Evolutionary conservation across 1,140 invertebrate genomes (phyloP).

Genomic region (Holotrichia oblita): DNA sequence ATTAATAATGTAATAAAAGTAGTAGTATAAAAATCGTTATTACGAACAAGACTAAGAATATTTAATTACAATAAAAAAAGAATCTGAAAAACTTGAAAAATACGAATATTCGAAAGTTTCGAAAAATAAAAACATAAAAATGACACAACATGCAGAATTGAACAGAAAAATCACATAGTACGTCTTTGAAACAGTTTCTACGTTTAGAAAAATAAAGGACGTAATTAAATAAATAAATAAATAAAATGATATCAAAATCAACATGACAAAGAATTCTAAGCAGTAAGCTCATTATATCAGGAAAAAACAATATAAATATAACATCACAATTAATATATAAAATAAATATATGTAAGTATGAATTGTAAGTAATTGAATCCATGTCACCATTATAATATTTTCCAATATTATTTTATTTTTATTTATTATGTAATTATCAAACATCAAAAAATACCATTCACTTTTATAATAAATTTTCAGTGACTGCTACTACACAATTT

Average conservation of each 20-base stretch:
- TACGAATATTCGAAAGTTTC: not conserved
- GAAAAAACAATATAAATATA: slow-evolving; percentile 53
- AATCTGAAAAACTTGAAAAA: slow-evolving; percentile 6
- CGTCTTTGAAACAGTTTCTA: slow-evolving; percentile 36
- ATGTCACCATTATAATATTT: slow-evolving; percentile 18
- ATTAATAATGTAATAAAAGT: not conserved
- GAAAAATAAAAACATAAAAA: slow-evolving; percentile 17
- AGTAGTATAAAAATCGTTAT: slow-evolving; percentile 10
- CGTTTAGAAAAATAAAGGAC: slow-evolving; percentile 41
- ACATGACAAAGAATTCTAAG: slow-evolving; percentile 49
- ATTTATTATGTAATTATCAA: no score
- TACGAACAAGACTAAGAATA: not conserved
- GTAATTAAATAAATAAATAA: slow-evolving; percentile 8
- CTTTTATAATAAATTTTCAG: no score
- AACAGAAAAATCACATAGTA: slow-evolving; percentile 4
- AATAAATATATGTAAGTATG: slow-evolving; percentile 42
- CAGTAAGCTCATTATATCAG: slow-evolving; percentile 52
- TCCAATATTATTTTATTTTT: not conserved
- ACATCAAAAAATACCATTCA: no score
- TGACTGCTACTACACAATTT: no score
- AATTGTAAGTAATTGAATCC: slow-evolving; percentile 41
- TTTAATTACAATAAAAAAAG: slow-evolving; percentile 23
- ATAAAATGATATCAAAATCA: slow-evolving; percentile 38
- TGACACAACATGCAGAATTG: slow-evolving; percentile 42
- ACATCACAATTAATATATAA: slow-evolving; percentile 51